A percentile compares a stretch with the other conserved stretches of the same genome.
Evolutionary conservation across 1,140 invertebrate species (phyloP).

Genomic region (Panagrolaimus sp.): DNA sequence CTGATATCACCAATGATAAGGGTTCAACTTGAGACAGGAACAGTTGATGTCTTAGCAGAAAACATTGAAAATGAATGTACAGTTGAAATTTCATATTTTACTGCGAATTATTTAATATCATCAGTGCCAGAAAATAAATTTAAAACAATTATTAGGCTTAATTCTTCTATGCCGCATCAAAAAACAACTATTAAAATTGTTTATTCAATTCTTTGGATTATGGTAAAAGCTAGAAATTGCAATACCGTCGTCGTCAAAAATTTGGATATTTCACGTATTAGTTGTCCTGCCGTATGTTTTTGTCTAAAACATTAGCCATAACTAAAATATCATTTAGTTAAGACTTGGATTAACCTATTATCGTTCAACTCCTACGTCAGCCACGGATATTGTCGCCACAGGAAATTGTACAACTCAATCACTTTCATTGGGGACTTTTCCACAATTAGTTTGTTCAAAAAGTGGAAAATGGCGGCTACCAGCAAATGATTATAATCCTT

Average conservation of each 20-base stretch:
- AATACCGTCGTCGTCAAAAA: not conserved
- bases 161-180: not conserved
- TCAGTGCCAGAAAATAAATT: conserved; percentile 4
- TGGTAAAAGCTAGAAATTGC: not conserved
- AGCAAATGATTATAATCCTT: not conserved
- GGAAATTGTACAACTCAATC: not conserved
- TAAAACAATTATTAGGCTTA: not conserved
- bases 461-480: not conserved
- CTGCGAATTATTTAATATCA: conserved; percentile 2
- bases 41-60: not conserved
- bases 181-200: not conserved
- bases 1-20: conserved; percentile 7
- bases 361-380: not conserved
- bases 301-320: no score
- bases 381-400: not conserved
- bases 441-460: not conserved
- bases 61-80: not conserved
- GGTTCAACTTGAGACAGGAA: not conserved
- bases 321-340: not conserved
- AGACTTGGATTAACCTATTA: not conserved
- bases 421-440: not conserved
- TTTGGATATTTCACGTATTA: not conserved
- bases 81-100: conserved; percentile 5
- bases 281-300: not conserved
- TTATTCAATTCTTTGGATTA: conserved; percentile 5